Conservation (phyloP, 2,797 vertebrate species). For the Caiman crocodilus region DNA sequence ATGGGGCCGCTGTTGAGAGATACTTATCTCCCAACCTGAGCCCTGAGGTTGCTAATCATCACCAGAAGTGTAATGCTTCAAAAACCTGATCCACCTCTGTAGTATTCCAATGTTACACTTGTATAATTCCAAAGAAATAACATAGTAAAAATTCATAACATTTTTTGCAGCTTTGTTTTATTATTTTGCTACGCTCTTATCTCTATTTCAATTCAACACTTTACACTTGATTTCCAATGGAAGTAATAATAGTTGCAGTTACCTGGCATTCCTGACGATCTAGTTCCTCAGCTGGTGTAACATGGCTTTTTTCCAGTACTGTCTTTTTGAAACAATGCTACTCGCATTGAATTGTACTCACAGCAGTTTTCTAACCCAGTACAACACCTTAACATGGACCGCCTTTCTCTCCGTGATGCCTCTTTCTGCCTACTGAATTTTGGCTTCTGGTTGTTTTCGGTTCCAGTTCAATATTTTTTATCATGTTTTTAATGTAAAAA, state of each 20-base stretch:
- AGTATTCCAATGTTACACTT: background rate
- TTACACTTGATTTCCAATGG: background rate
- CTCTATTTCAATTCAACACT: constrained; percentile 42
- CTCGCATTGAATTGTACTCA: too few relatives aligned
- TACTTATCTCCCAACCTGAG: too few relatives aligned
- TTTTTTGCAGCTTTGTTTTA: background rate
- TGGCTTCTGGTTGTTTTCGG: too few relatives aligned
- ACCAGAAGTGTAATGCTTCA: background rate
- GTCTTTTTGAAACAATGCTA: background rate
- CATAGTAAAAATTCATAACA: constrained; percentile 20
- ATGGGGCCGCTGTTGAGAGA: too few relatives aligned
- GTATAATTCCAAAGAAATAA: background rate
- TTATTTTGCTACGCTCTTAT: constrained; percentile 2
- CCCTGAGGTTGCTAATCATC: background rate
- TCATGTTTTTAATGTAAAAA: too few relatives aligned
- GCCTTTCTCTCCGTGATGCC: too few relatives aligned
- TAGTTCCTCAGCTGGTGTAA: background rate
- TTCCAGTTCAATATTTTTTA: too few relatives aligned
- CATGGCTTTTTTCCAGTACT: background rate
- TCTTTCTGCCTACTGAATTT: too few relatives aligned
- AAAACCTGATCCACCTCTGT: background rate
- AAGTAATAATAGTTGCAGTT: background rate
- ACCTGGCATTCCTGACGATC: background rate
- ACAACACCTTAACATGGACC: too few relatives aligned
- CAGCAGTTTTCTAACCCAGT: too few relatives aligned